Base-by-base conservation (phyloP, 2,888 invertebrate species). In the Netelia inedita region DNA sequence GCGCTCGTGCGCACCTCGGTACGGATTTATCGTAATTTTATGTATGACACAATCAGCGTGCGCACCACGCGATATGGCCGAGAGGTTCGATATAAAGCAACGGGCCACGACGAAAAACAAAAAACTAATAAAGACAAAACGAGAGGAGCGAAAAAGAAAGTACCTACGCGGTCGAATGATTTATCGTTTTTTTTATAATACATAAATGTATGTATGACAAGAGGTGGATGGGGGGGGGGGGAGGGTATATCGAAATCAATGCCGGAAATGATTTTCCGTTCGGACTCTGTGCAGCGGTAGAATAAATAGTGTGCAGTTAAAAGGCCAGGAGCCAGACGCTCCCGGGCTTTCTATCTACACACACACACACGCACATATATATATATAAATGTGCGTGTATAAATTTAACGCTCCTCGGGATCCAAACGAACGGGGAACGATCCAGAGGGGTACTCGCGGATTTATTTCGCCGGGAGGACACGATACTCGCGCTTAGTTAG, bases 1-100 rank as follows among this genome's bases (percentile, higher is more conserved):
- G 89, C 88, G 89, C 90, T 16, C 89, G 89, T 88, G 87, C 86
- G 82, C 23, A 11, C 59, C 61, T 53, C 41, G 35, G 35, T 55
- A 50, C 76, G 88, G 85, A 93, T 93, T 93, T 93, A 93, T 93
- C 91, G 93, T 93, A 91, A 93, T 93, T 93, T 93, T 93, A 93
- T 93, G 93, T 93, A 92, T 92, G 91, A 90, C 91, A 91, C 93
- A 92, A 93, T 93, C 91, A 91, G 89, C 78, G 89, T 72, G 85
- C 85, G 84, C 79, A 82, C 86, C 80, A 88, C 74, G 85, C 87
- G 86, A 28, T 28, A 28, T 75, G 83, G 86, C 83, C 88, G 88
- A 87, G 88, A 88, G 90, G 90, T 90, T 88, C 88, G 88, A 80
- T 73, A 73, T 53, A 75, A 41, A n/a, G 46, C 10, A n/a, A 74